Conservation (phyloP, 2,797 vertebrate genomes). For the Acestrorhynchus altus region DNA sequence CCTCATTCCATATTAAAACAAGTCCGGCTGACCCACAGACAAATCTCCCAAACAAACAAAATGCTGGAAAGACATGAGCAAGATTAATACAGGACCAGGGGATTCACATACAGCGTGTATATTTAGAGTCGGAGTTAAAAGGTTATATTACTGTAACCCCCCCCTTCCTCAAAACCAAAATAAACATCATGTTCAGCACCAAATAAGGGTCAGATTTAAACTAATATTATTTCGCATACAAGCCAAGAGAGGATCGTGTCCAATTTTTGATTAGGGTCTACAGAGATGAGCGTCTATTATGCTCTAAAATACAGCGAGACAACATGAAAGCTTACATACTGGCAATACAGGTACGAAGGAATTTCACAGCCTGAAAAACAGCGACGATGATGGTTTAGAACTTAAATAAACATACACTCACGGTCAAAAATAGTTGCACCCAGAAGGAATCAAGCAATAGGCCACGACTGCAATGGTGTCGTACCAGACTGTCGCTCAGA, state of each 20-base stretch:
- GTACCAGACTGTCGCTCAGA: no score
- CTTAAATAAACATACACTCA: no score
- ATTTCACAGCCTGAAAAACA: no score
- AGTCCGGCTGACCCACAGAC: conserved; percentile 46
- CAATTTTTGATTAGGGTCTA: conserved; percentile 26
- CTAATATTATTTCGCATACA: conserved; percentile 51
- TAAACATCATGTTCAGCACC: conserved; percentile 50
- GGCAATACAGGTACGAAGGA: no score
- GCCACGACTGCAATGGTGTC: no score
- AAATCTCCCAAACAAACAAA: conserved; percentile 58
- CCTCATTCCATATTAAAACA: conserved; percentile 56
- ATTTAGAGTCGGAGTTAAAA: conserved; percentile 49
- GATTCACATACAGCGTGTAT: conserved; percentile 51
- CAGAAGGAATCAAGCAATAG: no score
- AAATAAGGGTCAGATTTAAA: conserved; percentile 58
- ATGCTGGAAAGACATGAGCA: conserved; percentile 40
- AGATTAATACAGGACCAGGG: conserved; percentile 47
- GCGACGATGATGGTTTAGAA: no score
- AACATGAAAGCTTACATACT: no score
- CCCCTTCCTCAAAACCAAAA: conserved; percentile 40
- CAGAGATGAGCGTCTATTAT: conserved; percentile 15
- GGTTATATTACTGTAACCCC: conserved; percentile 52
- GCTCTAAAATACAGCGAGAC: background rate
- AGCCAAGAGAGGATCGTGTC: conserved; percentile 29
- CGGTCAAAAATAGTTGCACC: no score